Percentiles rank a stretch among this genome's conserved stretches.
phyloP scores from a whole-genome alignment of 2,888 invertebrate species.

The Trichopoda pennipes region DNA sequence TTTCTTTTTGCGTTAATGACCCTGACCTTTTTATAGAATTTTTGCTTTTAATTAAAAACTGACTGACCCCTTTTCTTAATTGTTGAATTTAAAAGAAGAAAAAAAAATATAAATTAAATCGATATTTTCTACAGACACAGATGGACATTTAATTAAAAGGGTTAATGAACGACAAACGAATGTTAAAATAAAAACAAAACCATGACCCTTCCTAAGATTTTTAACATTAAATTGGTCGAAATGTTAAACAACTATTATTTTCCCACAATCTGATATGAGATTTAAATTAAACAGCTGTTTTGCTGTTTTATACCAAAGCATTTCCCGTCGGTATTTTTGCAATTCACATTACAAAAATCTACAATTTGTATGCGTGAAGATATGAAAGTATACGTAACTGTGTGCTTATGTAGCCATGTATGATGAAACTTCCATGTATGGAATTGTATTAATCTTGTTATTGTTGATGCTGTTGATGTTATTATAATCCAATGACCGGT shows the following conservation, averaged over 20 bases:
- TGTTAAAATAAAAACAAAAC: conserved; percentile 24
- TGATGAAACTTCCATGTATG: neutral
- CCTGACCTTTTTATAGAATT: conserved; percentile 60
- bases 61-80: conserved; percentile 52
- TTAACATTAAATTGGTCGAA: conserved; percentile 51
- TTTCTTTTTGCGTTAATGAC: conserved; percentile 33
- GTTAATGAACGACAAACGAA: conserved; percentile 8
- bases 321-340: conserved; percentile 49
- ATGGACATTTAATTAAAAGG: conserved; percentile 23
- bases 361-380: neutral
- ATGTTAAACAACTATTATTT: conserved; percentile 24
- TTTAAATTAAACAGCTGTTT: conserved; percentile 57
- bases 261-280: conserved; percentile 47
- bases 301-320: conserved; percentile 30
- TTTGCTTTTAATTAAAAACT: conserved; percentile 60
- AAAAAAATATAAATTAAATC: conserved; percentile 38
- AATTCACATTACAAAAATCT: conserved; percentile 14
- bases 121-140: conserved; percentile 48
- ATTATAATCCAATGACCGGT: conserved; percentile 36
- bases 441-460: conserved; percentile 14
- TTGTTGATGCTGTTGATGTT: conserved; percentile 27
- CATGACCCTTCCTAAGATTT: conserved; percentile 61
- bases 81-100: conserved; percentile 18
- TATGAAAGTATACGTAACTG: neutral
- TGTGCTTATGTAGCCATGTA: neutral